These are phyloP conservation scores for Salarias fasciatus DNA, from an alignment of 2,797 vertebrate species.

Conservation along the genomic window DNA sequence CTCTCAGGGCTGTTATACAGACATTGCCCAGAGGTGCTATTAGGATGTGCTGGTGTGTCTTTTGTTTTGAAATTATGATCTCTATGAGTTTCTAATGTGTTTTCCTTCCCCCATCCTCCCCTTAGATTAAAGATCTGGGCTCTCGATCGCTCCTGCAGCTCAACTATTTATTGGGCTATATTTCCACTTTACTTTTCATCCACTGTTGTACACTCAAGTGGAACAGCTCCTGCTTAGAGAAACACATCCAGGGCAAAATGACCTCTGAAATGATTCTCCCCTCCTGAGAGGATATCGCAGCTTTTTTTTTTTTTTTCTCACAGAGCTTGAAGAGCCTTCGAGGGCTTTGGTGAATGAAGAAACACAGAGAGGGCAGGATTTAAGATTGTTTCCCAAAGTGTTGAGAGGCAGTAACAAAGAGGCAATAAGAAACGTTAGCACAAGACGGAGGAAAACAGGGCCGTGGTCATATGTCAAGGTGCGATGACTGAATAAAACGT, in stretches of 20 bases:
- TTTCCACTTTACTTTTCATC: slow-evolving; percentile 58
- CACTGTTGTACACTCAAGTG: slow-evolving; percentile 57
- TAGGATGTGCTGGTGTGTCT: slow-evolving; percentile 39
- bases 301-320: slow-evolving; percentile 1
- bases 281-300: slow-evolving; percentile 13
- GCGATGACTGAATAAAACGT: too few species aligned
- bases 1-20: slow-evolving; percentile 8
- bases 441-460: neutral
- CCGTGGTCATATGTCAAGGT: neutral
- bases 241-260: slow-evolving; percentile 39
- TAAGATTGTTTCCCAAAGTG: slow-evolving; percentile 22
- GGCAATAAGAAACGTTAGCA: neutral
- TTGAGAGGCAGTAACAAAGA: slow-evolving; percentile 11
- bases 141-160: slow-evolving; percentile 59
- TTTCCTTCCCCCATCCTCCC: slow-evolving; percentile 37
- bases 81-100: slow-evolving; percentile 65
- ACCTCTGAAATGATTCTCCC: slow-evolving; percentile 52
- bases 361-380: slow-evolving; percentile 18
- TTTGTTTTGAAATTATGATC: slow-evolving; percentile 55
- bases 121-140: slow-evolving; percentile 55
- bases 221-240: slow-evolving; percentile 53
- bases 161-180: slow-evolving; percentile 66
- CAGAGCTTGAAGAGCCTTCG: slow-evolving; percentile 24
- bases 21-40: slow-evolving; percentile 34
- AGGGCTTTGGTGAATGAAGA: slow-evolving; percentile 30